These are phyloP conservation scores for Drosophila limbata DNA, from an alignment of 2,888 invertebrate genomes.

Conservation along the genomic window DNA sequence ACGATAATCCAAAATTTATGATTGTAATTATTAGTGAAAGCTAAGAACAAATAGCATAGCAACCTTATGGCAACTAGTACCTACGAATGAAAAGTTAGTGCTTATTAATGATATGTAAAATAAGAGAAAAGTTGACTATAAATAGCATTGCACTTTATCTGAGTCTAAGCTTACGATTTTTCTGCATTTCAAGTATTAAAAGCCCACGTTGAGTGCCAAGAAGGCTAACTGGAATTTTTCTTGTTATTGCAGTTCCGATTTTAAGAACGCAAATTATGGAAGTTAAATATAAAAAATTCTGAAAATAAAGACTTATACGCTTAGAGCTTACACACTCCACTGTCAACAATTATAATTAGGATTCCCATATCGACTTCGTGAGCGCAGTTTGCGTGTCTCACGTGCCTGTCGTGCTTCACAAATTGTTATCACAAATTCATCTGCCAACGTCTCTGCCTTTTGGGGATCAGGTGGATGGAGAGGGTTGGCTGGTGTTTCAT, in stretches of 20 bases:
- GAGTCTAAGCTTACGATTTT: not conserved
- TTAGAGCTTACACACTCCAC: not conserved
- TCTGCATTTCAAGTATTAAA: not conserved
- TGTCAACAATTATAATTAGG: constrained; percentile 31
- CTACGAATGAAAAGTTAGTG: no score
- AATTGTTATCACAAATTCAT: constrained; percentile 32
- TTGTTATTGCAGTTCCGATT: not conserved
- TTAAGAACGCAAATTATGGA: not conserved
- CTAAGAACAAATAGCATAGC: not conserved
- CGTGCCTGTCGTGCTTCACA: constrained; percentile 29
- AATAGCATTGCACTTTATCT: no score
- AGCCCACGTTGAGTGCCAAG: not conserved
- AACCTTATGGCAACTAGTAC: no score
- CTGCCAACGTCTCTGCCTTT: constrained; percentile 6
- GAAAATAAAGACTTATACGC: not conserved
- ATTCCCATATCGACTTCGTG: constrained; percentile 31
- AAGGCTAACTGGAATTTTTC: not conserved
- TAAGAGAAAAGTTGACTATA: no score
- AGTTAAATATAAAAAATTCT: not conserved
- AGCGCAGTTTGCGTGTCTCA: constrained; percentile 18
- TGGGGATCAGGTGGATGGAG: not conserved
- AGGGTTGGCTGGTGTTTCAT: not conserved
- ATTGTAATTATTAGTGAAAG: no score
- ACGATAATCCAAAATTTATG: not conserved
- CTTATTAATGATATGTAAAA: no score